These are phyloP conservation scores for Zosterops japonicus DNA, from an alignment of 2,113 vertebrate species.

Conservation along the genomic window DNA sequence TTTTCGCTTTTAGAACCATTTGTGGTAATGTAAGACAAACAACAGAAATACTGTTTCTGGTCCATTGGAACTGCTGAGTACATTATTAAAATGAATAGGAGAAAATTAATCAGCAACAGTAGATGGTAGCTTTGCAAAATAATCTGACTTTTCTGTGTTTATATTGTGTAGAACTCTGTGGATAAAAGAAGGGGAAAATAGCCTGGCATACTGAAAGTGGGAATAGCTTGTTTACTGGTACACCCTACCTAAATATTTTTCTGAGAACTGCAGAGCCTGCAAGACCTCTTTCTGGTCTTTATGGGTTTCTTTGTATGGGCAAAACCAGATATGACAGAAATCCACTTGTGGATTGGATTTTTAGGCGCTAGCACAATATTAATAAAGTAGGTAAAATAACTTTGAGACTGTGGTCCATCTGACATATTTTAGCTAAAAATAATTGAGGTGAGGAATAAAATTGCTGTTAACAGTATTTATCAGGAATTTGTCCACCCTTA, in stretches of 20 bases:
- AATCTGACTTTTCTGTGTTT: not conserved
- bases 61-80: not conserved
- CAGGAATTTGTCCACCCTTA: not conserved
- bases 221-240: not conserved
- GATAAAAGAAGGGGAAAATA: not conserved
- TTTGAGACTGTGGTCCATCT: not conserved
- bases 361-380: not conserved
- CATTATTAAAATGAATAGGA: not conserved
- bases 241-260: not conserved
- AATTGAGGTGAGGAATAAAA: not conserved
- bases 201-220: not conserved
- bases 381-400: not conserved
- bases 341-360: not conserved
- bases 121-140: not conserved
- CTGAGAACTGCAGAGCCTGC: not conserved
- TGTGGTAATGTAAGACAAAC: not conserved
- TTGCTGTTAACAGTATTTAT: not conserved
- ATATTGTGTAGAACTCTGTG: not conserved
- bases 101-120: not conserved
- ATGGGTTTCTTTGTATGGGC: not conserved
- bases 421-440: not conserved
- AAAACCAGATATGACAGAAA: not conserved
- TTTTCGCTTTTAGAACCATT: not conserved
- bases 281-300: not conserved
- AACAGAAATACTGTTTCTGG: not conserved